Evolutionary conservation across 2,888 invertebrate species (phyloP).

Genomic region (Theodoxus fluviatilis): DNA sequence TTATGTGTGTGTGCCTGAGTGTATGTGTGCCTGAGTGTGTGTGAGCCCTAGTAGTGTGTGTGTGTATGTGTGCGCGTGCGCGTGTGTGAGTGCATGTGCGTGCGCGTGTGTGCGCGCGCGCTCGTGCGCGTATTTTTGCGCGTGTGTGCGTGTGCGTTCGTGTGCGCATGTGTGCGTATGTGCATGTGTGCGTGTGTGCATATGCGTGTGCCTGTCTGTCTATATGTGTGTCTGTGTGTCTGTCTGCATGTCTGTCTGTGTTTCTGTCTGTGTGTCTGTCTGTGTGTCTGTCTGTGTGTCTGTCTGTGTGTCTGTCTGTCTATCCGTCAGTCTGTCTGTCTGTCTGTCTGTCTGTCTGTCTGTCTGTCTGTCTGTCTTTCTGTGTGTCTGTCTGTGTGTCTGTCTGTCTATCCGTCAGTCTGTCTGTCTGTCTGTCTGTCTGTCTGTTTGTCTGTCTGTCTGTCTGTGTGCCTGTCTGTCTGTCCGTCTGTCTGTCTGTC

Average conservation of each 20-base stretch:
- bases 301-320: neutral
- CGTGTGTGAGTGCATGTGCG: neutral
- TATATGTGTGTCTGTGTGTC: neutral
- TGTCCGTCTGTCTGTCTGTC: too few species aligned
- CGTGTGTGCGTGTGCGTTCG: neutral
- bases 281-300: neutral
- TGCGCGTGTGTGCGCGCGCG: neutral
- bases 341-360: too few species aligned
- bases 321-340: neutral
- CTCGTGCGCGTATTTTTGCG: neutral
- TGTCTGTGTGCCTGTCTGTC: too few species aligned
- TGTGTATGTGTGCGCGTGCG: neutral
- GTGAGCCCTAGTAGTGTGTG: conserved; percentile 3
- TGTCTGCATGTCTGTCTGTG: conserved; percentile 12
- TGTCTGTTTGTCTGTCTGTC: too few species aligned
- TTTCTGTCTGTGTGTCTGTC: conserved; percentile 1
- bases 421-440: too few species aligned
- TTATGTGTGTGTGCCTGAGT: neutral
- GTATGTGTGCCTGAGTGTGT: neutral
- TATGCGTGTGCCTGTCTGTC: neutral
- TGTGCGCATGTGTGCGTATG: neutral
- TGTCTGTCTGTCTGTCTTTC: too few species aligned
- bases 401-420: too few species aligned
- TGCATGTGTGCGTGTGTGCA: neutral
- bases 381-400: too few species aligned